Evolutionary conservation across 2,888 invertebrate species (phyloP), one percentile per base, ranked within the genome.

Genomic region (Eustalomyia histrio): DNA sequence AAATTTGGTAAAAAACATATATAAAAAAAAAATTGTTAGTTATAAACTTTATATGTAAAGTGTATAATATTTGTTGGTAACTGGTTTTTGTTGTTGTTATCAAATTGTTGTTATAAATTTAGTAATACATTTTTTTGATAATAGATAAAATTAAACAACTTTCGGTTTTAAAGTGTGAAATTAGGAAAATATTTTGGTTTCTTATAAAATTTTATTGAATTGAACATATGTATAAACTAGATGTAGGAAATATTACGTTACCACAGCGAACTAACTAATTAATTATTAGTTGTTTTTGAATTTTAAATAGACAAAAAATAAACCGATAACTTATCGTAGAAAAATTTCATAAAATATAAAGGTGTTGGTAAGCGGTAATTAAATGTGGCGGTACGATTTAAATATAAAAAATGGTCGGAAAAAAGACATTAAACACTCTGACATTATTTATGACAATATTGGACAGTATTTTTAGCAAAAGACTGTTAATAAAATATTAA

Each of bases 141-240:
- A 16, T 33, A 55, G 65, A 76, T 80, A 67, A 76, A 60, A 65
- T 67, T 64, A 69, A 73, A 80, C 80, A 76, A 73, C 80, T 80
- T 80, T 76, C 73, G 21, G 58, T 80, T 79, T 68, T 29, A 16
- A 72, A 76, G 80, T 80, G 80, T 73, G 68, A 73, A 80, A 68
- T 72, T 50, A 73, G 73, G 68, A 76, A 80, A 80, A 80, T 71
- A 71, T 80, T 72, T 72, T 29, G 29, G 7, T 29, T 29, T 29
- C 3, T 6, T 29, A 29, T 29, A 35, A 12, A 72, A 65, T 55
- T 43, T 43, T 18, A 7, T 6, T 29, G 5, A 2, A 24, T 5
- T 24, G 5, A 24, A 24, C 24, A 24, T 24, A 24, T 24, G 24
- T 55, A 21, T 55, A 18, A 71, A 72, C 65, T 67, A 73, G 72